Conservation (phyloP, 2,113 vertebrate species). For the Gnathochromis pfefferi region DNA sequence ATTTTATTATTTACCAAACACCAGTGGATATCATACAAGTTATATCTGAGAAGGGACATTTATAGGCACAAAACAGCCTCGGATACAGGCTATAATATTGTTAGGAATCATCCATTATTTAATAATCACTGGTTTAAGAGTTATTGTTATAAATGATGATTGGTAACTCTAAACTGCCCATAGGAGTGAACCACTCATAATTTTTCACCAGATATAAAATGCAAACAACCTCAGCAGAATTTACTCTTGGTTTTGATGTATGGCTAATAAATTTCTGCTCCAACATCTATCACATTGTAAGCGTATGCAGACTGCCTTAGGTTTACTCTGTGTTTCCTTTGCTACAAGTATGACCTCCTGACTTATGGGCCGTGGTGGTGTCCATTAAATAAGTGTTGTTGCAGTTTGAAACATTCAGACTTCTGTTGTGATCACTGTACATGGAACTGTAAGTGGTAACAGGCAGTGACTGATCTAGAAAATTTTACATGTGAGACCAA, state of each 20-base stretch:
- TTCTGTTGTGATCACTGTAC: neutral
- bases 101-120: neutral
- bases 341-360: neutral
- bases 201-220: neutral
- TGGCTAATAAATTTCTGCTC: neutral
- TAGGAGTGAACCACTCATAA: neutral
- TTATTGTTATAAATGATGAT: neutral
- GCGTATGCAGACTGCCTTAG: neutral
- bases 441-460: neutral
- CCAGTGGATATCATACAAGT: neutral
- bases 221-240: neutral
- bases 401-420: neutral
- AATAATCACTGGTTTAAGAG: neutral
- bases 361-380: neutral
- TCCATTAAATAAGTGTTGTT: neutral
- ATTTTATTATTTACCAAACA: neutral
- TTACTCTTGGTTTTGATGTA: neutral
- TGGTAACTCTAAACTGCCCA: neutral
- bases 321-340: neutral
- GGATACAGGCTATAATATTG: neutral
- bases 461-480: neutral
- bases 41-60: neutral
- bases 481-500: neutral
- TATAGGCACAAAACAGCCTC: neutral
- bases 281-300: neutral